Conservation (phyloP, 2,888 invertebrate genomes). For the Pristionchus mayeri region DNA sequence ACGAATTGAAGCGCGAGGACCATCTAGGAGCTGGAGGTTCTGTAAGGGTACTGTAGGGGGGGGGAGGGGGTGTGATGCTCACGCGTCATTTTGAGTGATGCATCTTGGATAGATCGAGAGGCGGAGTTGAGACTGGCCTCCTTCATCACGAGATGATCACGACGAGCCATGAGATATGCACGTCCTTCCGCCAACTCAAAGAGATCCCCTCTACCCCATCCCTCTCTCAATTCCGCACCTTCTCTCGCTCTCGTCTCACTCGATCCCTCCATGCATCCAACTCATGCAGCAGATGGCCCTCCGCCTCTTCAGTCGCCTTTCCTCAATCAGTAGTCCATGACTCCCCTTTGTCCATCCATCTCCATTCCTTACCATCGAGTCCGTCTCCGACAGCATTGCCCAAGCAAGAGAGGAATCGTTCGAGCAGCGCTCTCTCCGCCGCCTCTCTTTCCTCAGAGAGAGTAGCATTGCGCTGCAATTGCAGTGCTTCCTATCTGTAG, state of each 20-base stretch:
- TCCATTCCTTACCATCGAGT: background rate
- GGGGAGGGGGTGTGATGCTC: background rate
- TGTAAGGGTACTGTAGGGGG: background rate
- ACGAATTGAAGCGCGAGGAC: background rate
- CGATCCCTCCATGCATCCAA: background rate
- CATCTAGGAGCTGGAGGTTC: slow-evolving; percentile 12
- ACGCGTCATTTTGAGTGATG: background rate
- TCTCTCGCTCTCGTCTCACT: background rate
- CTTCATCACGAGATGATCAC: background rate
- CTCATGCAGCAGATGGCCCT: background rate
- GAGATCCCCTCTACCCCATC: background rate
- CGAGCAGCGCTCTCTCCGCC: background rate
- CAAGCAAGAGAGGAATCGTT: background rate
- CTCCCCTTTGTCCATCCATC: no score
- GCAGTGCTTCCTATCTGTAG: no score
- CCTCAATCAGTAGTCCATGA: background rate
- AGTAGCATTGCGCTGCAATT: background rate
- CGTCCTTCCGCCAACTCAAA: background rate
- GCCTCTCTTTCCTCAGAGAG: slow-evolving; percentile 10
- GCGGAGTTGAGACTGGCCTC: background rate
- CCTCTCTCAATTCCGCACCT: background rate
- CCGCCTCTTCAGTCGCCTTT: background rate
- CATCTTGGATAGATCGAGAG: background rate
- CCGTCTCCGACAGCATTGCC: slow-evolving; percentile 24
- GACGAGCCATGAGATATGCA: slow-evolving; percentile 1